phyloP scores from a whole-genome alignment of 2,113 vertebrate species.

The Arizona elegans region DNA sequence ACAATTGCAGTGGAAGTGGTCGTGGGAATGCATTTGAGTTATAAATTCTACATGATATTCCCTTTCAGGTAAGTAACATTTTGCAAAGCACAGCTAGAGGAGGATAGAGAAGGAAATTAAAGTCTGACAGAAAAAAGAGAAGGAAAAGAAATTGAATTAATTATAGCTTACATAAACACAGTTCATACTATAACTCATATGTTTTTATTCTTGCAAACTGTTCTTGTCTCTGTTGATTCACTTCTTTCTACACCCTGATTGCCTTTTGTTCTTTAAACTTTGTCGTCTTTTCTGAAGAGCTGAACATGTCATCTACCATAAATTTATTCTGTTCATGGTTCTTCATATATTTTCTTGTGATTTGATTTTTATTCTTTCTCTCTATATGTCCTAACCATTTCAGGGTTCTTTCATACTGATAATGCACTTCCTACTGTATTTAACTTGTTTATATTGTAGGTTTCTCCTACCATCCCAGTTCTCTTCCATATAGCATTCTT shows the following conservation, averaged over 20 bases:
- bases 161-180: neutral
- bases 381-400: neutral
- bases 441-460: neutral
- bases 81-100: neutral
- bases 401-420: neutral
- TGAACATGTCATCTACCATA: neutral
- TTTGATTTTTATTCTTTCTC: neutral
- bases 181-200: neutral
- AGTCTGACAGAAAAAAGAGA: neutral
- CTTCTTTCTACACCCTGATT: neutral
- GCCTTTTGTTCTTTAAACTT: neutral
- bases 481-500: neutral
- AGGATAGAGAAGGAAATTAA: neutral
- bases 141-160: neutral
- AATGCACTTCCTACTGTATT: neutral
- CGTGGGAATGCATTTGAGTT: neutral
- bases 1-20: neutral
- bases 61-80: neutral
- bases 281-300: neutral
- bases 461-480: neutral
- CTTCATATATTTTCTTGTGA: neutral
- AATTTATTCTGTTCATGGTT: neutral
- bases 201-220: neutral
- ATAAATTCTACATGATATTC: neutral
- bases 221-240: neutral